Evolutionary conservation across 2,797 vertebrate species (phyloP), one percentile per base, ranked within the genome.

Genomic region (Zalophus californianus): DNA sequence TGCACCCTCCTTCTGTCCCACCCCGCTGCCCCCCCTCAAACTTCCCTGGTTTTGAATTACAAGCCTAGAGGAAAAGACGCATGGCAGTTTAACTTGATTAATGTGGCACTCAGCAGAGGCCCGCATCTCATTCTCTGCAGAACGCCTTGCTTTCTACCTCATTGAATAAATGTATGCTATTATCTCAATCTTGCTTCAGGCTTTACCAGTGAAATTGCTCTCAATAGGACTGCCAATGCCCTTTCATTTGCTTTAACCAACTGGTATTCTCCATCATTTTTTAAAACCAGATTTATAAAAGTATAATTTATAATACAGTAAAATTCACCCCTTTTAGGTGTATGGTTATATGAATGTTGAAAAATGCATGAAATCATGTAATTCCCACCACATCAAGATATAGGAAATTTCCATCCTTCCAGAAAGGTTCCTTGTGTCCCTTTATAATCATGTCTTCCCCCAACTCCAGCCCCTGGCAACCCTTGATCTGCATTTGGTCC

Each of bases 41-140:
- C 35, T 62, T 86, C 23, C 25, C 93, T 92, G 54, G 48, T 18
- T 95, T 96, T 92, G 62, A 93, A 75, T 90, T 91, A 77, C 32
- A 90, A 72, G 70, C 86, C 62, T 50, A 15, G 86, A 90, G 88
- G 62, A 70, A 79, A 94, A 75, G 87, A 73, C 58, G 70, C 18
- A 48, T 7, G 41, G 64, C 52, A 21, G 18, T 64, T 90, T 83
- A 90, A 35, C 15, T 82, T 68, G 73, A 91, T 83, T 29, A 72
- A 93, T 41, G 35, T 14, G 5, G 25, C 52, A 23, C 41, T 72
- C 62, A 4, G 41, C 6, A 18, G 56, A 68, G 41, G 23, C 60
- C 21, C 0, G 2, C 3, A 0, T 58, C 35, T 94, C 27, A 2
- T 32, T 52, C 52, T 32, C 11, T 0, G 15, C 27, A 60, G 75